Evolutionary conservation across 2,888 invertebrate genomes (phyloP), one percentile per base, ranked within the genome.

Genomic region (Eupithecia pulchellata): DNA sequence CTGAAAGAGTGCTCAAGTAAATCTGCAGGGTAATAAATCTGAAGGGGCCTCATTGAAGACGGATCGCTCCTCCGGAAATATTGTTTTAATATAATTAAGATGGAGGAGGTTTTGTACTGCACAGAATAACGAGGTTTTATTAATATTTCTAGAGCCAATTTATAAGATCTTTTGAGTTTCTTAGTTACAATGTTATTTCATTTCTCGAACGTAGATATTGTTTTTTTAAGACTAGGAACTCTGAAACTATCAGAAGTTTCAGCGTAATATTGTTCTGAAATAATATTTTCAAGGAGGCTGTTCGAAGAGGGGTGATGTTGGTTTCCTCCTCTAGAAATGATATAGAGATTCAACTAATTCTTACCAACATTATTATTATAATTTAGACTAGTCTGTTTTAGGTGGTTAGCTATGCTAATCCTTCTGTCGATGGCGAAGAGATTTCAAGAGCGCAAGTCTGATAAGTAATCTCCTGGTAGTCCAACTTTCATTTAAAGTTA

Each of bases 11-110:
- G 78, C 82, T 83, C 81, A 81, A 84, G 84, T 83, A 82, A 85
- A 86, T 86, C 85, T 81, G 82, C 77, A 77, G 75, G 77, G 82
- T 79, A 85, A 88, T 88, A 89, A 88, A 89, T 89, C 88, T 74
- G 69, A 60, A 75, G 73, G 69, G 72, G 65, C 62, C 47, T 69
- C 71, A 69, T 65, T 67, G 70, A 70, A 82, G 88, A 86, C 78
- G 82, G 80, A 86, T 86, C 74, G 72, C 52, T 47, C 1, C 57
- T 65, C 1, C 47, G 69, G 74, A 76, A 76, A 78, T 80, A 83
- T 81, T 82, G 79, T 78, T 79, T 73, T 75, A 76, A 75, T 74
- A 74, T 76, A 77, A 77, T 78, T 77, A 78, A 75, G 69, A 75
- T 67, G 74, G 66, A 63, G 57, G 52, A 30, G 58, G 30, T 30